These are phyloP conservation scores for Amphipyra tragopoginis DNA, from an alignment of 2,888 invertebrate species.

Conservation along the genomic window DNA sequence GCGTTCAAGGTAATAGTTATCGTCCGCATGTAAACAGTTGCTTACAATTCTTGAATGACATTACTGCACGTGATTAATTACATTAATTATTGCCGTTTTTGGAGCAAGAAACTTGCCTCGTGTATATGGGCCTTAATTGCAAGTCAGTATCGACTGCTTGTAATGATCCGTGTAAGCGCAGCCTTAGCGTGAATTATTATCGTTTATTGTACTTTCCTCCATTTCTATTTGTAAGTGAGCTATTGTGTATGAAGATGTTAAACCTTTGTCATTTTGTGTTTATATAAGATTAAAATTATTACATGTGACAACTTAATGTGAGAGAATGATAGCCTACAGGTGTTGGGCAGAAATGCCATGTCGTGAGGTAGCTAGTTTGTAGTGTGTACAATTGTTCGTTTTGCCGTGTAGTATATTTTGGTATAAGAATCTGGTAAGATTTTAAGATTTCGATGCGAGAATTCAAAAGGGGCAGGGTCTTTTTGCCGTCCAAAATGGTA, in stretches of 20 bases:
- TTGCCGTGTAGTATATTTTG: not conserved
- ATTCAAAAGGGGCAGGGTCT: no score
- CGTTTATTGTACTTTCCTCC: constrained; percentile 27
- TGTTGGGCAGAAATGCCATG: constrained; percentile 5
- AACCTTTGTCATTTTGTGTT: constrained; percentile 36
- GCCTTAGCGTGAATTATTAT: constrained; percentile 20
- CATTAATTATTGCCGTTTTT: no score
- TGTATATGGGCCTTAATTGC: no score
- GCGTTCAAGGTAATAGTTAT: no score
- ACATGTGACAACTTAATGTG: constrained; percentile 40
- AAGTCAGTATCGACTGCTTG: not conserved
- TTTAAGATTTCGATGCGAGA: no score
- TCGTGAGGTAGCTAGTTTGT: constrained; percentile 14
- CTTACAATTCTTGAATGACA: no score
- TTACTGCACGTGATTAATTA: no score
- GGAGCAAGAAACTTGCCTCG: no score
- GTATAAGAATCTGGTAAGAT: no score
- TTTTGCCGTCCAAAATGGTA: no score
- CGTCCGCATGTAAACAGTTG: no score
- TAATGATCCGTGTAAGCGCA: not conserved
- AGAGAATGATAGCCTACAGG: constrained; percentile 33
- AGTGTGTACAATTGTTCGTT: constrained; percentile 16
- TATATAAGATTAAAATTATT: constrained; percentile 42
- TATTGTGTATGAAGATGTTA: constrained; percentile 35
- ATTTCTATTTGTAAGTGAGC: constrained; percentile 30